Evolutionary conservation across 2,113 vertebrate species (phyloP), one percentile per base, ranked within the genome.

Genomic region (Onychorhynchus coronatus): DNA sequence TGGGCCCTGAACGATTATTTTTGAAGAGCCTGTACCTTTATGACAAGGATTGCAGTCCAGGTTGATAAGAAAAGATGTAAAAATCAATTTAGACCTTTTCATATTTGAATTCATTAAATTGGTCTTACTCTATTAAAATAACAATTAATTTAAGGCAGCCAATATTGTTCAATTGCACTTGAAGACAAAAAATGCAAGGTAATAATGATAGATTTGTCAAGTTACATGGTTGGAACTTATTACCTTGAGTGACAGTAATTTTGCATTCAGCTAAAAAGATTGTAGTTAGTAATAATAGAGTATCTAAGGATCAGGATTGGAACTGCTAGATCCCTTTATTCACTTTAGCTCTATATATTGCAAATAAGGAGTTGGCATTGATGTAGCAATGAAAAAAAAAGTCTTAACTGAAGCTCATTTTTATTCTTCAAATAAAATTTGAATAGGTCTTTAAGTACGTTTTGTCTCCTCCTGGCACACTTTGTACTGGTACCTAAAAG

Each of bases 191-290:
- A 96, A 66, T 79, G 39, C 61, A 76, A 92, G 63, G 61, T 88
- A 86, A 73, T 93, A 77, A 93, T 90, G 68, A 95, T 75, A 91
- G 76, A 87, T 94, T 97, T 93, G 93, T 96, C 70, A 93, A 89
- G 88, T 81, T 93, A 87, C 37, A 66, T 2, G 3, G 83, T 58
- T 94, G 74, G 61, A 92, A 94, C 73, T 79, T 96, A 93, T 85
- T 96, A 92, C 28, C 20, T 68, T 96, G 94, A 95, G 58, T 89
- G 83, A 92, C 77, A 79, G 66, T 91, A 95, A 93, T 95, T 95
- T 91, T 95, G 49, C 75, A 87, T 89, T 96, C 61, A 42, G 72
- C 92, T 87, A 59, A 76, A 71, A 86, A 89, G 73, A 82, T 65
- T 93, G 79, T 85, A 49, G 56, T 91, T 95, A 94, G 81, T 91